Percentiles rank a stretch among this genome's conserved stretches.
Conservation (phyloP, 2,113 vertebrate species). For the Dipodomys ordii region DNA sequence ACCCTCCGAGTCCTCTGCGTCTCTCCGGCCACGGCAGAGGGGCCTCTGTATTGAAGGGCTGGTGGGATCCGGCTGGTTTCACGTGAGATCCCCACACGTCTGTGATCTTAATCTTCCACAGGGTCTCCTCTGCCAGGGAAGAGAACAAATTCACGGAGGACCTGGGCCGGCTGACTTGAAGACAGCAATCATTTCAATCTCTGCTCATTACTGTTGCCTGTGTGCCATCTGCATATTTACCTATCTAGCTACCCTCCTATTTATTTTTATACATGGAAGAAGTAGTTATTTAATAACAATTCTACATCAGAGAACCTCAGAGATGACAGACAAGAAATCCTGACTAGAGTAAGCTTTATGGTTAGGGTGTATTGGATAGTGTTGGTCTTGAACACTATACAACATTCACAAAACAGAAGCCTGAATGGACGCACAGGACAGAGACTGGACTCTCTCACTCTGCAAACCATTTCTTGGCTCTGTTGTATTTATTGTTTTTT, state of each 20-base stretch:
- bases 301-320: neutral
- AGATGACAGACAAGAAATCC: neutral
- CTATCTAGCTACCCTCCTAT: neutral
- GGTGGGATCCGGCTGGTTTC: no score
- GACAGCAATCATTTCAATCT: neutral
- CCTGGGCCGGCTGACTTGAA: neutral
- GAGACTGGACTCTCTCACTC: neutral
- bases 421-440: neutral
- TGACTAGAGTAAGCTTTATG: neutral
- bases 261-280: neutral
- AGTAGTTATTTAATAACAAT: neutral
- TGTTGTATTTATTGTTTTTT: neutral
- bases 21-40: neutral
- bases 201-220: neutral
- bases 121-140: neutral
- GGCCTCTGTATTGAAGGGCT: no score
- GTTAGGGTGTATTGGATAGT: neutral
- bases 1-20: neutral
- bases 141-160: neutral
- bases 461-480: neutral
- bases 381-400: neutral
- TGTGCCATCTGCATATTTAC: neutral
- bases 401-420: neutral
- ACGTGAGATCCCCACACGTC: no score
- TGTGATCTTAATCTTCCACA: neutral